Conservation (phyloP, 2,888 invertebrate species). For the Lobophora halterata region DNA sequence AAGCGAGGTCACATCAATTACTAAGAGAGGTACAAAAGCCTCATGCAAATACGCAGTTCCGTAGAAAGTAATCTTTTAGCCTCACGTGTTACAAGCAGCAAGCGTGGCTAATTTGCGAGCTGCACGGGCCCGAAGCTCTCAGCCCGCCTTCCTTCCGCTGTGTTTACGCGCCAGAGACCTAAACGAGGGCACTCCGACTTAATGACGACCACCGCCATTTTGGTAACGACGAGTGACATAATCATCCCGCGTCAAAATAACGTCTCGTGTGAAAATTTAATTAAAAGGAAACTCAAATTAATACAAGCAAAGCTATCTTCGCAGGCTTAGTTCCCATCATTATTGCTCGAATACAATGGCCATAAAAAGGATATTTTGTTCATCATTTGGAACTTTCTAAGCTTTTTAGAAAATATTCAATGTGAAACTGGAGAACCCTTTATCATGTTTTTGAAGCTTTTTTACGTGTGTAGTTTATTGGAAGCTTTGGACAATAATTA, state of each 20-base stretch:
- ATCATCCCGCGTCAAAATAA: conserved; percentile 34
- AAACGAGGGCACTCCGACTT: conserved; percentile 71
- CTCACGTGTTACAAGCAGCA: conserved; percentile 60
- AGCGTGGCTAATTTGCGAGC: conserved; percentile 66
- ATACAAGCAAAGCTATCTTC: conserved; percentile 17
- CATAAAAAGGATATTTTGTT: neutral
- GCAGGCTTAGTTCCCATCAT: conserved; percentile 1
- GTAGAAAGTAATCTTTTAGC: conserved; percentile 64
- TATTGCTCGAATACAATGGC: neutral
- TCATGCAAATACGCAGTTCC: conserved; percentile 49
- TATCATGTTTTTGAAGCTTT: no score
- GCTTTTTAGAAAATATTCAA: no score
- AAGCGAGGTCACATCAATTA: no score
- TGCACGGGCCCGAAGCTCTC: conserved; percentile 54
- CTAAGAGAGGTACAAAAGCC: conserved; percentile 10
- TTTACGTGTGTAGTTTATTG: no score
- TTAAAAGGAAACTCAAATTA: conserved; percentile 33
- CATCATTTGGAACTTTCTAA: no score
- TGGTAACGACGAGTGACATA: conserved; percentile 56
- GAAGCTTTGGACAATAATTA: no score
- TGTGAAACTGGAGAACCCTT: no score
- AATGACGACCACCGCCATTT: conserved; percentile 70
- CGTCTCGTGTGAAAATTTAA: conserved; percentile 33
- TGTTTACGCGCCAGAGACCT: conserved; percentile 53
- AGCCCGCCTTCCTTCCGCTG: conserved; percentile 66